Conservation (phyloP, 30 jellyfish, hydroid and myxozoan genomes). For the Chrysaora quinquecirrha region DNA sequence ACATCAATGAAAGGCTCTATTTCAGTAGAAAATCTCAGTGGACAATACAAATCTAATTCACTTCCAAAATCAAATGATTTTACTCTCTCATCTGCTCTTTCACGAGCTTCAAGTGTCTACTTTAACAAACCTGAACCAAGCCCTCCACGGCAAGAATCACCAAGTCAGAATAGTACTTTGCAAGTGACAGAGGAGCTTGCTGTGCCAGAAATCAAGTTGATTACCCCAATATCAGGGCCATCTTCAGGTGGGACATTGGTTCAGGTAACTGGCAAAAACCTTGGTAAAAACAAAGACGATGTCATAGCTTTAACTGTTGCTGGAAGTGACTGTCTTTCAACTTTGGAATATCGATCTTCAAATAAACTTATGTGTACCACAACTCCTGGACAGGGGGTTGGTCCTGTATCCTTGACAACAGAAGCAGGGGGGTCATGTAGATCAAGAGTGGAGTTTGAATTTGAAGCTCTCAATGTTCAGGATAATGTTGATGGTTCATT, state of each 20-base stretch:
- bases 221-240: slow-evolving; percentile 90
- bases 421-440: slow-evolving; percentile 80
- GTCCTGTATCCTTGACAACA: slow-evolving; percentile 74
- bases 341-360: slow-evolving; percentile 75
- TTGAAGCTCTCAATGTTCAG: slow-evolving; percentile 19
- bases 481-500: slow-evolving; percentile 5
- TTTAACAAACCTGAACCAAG: neutral
- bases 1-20: slow-evolving; percentile 85
- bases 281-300: slow-evolving; percentile 75
- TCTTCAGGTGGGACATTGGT: slow-evolving; percentile 84
- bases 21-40: slow-evolving; percentile 84
- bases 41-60: slow-evolving; percentile 24
- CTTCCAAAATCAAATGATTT: neutral
- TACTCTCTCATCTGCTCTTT: slow-evolving; percentile 7
- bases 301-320: slow-evolving; percentile 74
- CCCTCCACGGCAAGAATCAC: slow-evolving; percentile 19
- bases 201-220: slow-evolving; percentile 53
- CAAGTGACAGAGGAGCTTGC: slow-evolving; percentile 39
- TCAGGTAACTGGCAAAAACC: slow-evolving; percentile 76
- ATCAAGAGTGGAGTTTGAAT: slow-evolving; percentile 72
- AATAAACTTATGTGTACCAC: slow-evolving; percentile 88
- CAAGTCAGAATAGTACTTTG: slow-evolving; percentile 13
- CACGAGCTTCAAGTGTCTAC: slow-evolving; percentile 48
- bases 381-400: slow-evolving; percentile 71
- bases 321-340: slow-evolving; percentile 75